These are phyloP conservation scores for Deilephila elpenor DNA, from an alignment of 2,888 invertebrate genomes.

Conservation along the genomic window DNA sequence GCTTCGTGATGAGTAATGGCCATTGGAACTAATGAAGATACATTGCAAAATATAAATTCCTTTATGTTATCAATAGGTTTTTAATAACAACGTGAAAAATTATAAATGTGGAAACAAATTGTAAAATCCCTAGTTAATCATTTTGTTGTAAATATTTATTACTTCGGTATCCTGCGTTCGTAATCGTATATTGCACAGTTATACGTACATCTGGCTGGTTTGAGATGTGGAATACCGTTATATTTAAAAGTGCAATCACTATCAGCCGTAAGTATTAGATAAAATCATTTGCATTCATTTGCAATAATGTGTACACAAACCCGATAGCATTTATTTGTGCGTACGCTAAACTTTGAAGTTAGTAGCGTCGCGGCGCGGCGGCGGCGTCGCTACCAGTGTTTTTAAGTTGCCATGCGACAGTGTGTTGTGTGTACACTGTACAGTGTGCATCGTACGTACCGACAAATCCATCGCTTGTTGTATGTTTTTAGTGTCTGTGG, in stretches of 20 bases:
- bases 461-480: constrained; percentile 62
- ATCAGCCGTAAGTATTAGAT: neutral
- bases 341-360: neutral
- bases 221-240: neutral
- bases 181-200: neutral
- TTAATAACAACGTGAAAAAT: too few species aligned
- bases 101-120: too few species aligned
- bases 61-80: too few species aligned
- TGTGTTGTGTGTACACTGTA: neutral
- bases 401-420: neutral
- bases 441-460: constrained; percentile 54
- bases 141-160: too few species aligned
- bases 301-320: too few species aligned
- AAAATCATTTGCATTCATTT: neutral
- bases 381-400: neutral
- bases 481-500: constrained; percentile 62
- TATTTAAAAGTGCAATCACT: neutral
- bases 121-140: too few species aligned
- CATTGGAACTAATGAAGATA: too few species aligned
- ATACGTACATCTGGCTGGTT: neutral
- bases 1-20: neutral
- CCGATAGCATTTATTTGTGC: too few species aligned
- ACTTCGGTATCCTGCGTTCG: neutral
- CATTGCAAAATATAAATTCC: too few species aligned
- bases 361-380: neutral